Evolutionary conservation across 2,113 vertebrate genomes (phyloP).

Genomic region (Machaerirhynchus nigripectus): DNA sequence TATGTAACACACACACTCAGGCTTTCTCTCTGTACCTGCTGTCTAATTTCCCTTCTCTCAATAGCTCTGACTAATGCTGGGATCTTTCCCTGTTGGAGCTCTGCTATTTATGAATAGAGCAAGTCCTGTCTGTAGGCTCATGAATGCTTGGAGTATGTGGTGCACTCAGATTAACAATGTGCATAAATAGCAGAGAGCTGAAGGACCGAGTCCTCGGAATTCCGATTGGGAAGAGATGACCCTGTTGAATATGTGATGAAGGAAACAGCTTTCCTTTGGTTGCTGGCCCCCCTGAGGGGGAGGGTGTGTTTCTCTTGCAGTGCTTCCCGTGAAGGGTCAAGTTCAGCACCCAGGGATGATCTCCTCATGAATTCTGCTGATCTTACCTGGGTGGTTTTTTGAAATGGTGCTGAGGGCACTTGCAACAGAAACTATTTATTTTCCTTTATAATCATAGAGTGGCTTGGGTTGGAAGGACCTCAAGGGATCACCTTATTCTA

Average conservation of each 20-base stretch:
- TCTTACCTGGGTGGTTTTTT: not conserved
- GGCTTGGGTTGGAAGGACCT: not conserved
- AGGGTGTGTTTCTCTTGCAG: not conserved
- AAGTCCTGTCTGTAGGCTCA: not conserved
- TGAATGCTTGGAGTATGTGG: not conserved
- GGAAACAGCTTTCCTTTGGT: not conserved
- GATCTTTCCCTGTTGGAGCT: constrained; percentile 23
- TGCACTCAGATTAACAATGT: not conserved
- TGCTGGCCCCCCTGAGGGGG: not conserved
- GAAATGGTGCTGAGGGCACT: not conserved
- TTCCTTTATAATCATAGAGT: not conserved
- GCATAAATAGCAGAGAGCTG: not conserved
- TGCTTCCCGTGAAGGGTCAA: not conserved
- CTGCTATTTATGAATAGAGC: constrained; percentile 15
- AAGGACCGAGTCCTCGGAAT: not conserved
- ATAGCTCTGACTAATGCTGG: constrained; percentile 19
- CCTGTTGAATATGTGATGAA: constrained; percentile 7
- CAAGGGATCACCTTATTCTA: not conserved
- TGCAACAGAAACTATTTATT: not conserved
- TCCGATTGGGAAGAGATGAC: not conserved
- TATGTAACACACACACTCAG: not conserved
- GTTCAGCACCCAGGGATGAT: not conserved
- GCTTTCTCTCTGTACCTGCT: not conserved
- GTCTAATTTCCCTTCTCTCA: constrained; percentile 38
- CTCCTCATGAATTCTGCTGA: not conserved